Evolutionary conservation across 2,888 invertebrate species (phyloP), one percentile per base, ranked within the genome.

Genomic region (Drosophila longiperda): DNA sequence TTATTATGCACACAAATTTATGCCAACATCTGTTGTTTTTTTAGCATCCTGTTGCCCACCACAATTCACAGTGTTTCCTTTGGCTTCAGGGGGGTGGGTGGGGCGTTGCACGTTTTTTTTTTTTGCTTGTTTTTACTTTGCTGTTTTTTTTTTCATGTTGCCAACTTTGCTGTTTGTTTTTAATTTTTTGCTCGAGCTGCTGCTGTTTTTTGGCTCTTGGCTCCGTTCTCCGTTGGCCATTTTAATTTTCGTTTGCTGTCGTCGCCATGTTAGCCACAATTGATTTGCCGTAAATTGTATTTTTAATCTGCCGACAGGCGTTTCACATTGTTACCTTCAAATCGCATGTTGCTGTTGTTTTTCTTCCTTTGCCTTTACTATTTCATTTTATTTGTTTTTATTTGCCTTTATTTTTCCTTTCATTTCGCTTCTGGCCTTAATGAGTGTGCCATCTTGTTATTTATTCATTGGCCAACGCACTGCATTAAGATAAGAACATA

Each of bases 271-370:
- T 87, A 87, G 80, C 78, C 87, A 66, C 90, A 88, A 86, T 90
- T 88, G 87, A 87, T 90, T 87, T 90, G 78, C 78, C 79, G 81
- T 87, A 90, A 87, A 88, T 88, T 88, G 90, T 90, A 90, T 86
- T 90, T 87, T 90, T 87, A 90, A 87, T 90, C 90, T 86, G 83
- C 60, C 76, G 76, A 87, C 82, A 81, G 84, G 69, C 73, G 71
- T 62, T 73, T 71, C 62, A 66, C 68, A 63, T 38, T 66, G 66
- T 53, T 64, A 17, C 72, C 26, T 66, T 73, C 73, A 64, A 53
- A 65, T 52, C 52, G 9, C 9, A 15, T 48, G 36, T 66, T 54
- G 58, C 61, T 49, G 34, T 52, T 29, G 29, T 29, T 29, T 29
- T 29, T 29, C 1, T 4, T 26, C 4, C 66, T 62, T 73, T 54